Evolutionary conservation across 2,797 vertebrate genomes (phyloP).

Genomic region (Peromyscus melanophrys): DNA sequence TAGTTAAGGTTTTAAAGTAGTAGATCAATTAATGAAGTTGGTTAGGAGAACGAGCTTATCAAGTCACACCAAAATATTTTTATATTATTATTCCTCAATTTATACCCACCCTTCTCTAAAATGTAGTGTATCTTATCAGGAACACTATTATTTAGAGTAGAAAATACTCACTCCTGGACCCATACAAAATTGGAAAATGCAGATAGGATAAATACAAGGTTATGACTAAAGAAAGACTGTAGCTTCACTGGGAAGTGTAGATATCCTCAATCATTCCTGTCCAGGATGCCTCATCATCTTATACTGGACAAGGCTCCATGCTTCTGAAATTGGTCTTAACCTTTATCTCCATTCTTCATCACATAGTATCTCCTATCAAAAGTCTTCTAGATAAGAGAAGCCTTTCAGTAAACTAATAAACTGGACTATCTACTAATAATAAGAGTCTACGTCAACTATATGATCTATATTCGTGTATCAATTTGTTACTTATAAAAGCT

Average conservation of each 20-base stretch:
- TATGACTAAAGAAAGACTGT: background rate
- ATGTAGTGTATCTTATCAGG: background rate
- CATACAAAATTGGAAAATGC: background rate
- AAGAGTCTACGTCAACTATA: background rate
- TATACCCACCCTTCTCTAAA: constrained; percentile 4
- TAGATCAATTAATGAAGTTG: background rate
- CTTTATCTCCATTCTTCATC: constrained; percentile 21
- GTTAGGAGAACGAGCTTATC: background rate
- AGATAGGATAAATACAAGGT: background rate
- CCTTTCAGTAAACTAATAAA: constrained; percentile 35
- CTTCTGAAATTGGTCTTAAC: background rate
- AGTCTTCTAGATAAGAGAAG: background rate
- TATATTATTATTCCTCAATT: background rate
- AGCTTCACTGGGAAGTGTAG: background rate
- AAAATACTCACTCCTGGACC: background rate
- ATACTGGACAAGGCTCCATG: background rate
- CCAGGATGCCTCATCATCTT: background rate
- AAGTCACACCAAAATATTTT: constrained; percentile 41
- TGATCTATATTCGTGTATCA: background rate
- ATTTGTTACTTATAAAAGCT: background rate
- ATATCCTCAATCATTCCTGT: background rate
- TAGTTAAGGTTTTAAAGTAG: constrained; percentile 40
- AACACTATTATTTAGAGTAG: background rate
- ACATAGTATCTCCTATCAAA: background rate
- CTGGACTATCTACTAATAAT: background rate